Evolutionary conservation across 2,797 vertebrate genomes (phyloP), one percentile per base, ranked within the genome.

Genomic region (Centropyge bicolor): DNA sequence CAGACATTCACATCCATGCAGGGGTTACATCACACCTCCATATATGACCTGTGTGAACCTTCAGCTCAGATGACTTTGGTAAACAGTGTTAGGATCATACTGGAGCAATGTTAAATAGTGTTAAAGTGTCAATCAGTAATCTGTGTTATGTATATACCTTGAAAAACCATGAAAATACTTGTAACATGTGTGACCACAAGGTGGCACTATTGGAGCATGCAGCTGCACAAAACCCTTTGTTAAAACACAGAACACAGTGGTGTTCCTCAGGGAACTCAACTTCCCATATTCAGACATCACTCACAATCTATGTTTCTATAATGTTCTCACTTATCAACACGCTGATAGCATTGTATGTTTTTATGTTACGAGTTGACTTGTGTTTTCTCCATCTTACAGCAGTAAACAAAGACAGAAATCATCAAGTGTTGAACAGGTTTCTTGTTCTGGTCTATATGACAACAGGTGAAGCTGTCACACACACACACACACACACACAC

Each of bases 151-250:
- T 40, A 40, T 7, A 8, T 17, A 6, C 12, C 1, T 16, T 7
- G 12, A 69, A 45, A 55, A 31, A 1, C 13, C 5, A 19, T 38
- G 10, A 24, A 59, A 40, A 40, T 31, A 31, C 27, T 31, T 4
- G 27, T 31, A 31, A 31, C 31, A 51, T 13, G 8, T 54, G 13
- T 46, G 66, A 13, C 61, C 80, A 81, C 56, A 55, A 19, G 80
- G 62, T 72, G 68, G 74, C 0, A 20, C 20, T 36, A 27, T 55
- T 56, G 61, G 40, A 70, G 11, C 7, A 1, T 54, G 24, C 8
- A 43, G 38, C 59, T 38, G n/a, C 22, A 55, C 27, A 55, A 0
- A 48, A 19, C 19, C 22, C 22, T 43, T 45, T 41, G 10, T 62
- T 43, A 6, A 35, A 20, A 41, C 14, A 35, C 17, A 43, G n/a